A percentile compares a stretch with the other conserved stretches of the same genome.
Conservation (phyloP, 1,140 invertebrate species). For the Aphaenogaster floridana region DNA sequence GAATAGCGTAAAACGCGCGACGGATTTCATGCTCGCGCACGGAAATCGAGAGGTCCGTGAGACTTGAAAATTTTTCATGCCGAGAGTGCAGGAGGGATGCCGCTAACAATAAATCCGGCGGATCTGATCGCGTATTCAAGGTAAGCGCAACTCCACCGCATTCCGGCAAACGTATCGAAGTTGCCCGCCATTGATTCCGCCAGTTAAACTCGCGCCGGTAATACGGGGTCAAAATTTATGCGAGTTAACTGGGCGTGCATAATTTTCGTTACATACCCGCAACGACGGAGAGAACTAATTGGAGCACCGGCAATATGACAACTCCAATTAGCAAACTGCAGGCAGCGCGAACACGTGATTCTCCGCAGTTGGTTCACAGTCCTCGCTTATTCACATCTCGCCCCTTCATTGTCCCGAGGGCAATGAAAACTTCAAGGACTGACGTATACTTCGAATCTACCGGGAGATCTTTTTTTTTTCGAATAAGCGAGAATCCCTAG, state of each 20-base stretch:
- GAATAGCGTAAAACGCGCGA: background rate
- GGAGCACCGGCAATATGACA: slow-evolving; percentile 24
- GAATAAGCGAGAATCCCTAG: background rate
- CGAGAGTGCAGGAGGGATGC: background rate
- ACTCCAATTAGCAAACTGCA: slow-evolving; percentile 38
- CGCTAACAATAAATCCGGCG: background rate
- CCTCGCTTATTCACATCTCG: slow-evolving; percentile 4
- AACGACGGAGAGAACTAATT: slow-evolving; percentile 25
- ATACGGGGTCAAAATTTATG: slow-evolving; percentile 17
- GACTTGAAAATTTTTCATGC: slow-evolving; percentile 10
- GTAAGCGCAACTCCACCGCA: background rate
- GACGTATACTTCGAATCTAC: background rate
- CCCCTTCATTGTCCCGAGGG: background rate
- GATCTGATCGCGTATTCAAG: slow-evolving; percentile 6
- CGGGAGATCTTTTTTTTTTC: background rate
- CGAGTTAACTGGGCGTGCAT: slow-evolving; percentile 22
- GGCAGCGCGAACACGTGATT: background rate
- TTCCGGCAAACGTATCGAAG: background rate
- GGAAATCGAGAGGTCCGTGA: background rate
- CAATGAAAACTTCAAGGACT: background rate
- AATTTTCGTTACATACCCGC: slow-evolving; percentile 35
- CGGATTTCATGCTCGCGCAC: background rate
- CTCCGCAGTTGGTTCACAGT: background rate
- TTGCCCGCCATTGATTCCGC: slow-evolving; percentile 24
- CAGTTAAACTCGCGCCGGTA: background rate